Conservation (phyloP, 2,797 vertebrate species). For the Sebastes kiyomatsui region DNA sequence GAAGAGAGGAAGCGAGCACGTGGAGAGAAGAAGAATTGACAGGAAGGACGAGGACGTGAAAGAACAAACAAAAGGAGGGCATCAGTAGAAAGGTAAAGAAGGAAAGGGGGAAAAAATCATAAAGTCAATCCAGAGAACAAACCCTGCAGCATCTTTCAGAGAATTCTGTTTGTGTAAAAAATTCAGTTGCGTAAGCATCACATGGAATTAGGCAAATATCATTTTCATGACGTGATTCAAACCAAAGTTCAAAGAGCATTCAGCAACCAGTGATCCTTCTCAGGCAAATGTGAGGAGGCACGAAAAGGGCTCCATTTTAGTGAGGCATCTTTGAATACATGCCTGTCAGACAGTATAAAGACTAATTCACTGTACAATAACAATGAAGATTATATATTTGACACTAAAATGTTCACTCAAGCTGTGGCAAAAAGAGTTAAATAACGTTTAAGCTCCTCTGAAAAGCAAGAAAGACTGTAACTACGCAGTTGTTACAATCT, state of each 20-base stretch:
- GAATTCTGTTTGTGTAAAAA: slow-evolving; percentile 16
- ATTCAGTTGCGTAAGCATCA: slow-evolving; percentile 57
- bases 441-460: slow-evolving; percentile 24
- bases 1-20: slow-evolving; percentile 6
- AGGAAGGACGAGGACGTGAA: slow-evolving; percentile 19
- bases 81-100: slow-evolving; percentile 56
- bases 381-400: not conserved
- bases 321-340: slow-evolving; percentile 80
- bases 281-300: slow-evolving; percentile 82
- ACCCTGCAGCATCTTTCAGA: slow-evolving; percentile 19
- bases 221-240: slow-evolving; percentile 78
- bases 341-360: slow-evolving; percentile 69
- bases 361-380: slow-evolving; percentile 16
- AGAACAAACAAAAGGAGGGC: slow-evolving; percentile 50
- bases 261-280: slow-evolving; percentile 85
- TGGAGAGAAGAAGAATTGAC: slow-evolving; percentile 26
- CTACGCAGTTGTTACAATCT: not conserved
- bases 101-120: slow-evolving; percentile 19
- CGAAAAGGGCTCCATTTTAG: slow-evolving; percentile 78
- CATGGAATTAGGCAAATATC: slow-evolving; percentile 68
- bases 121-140: slow-evolving; percentile 26
- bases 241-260: slow-evolving; percentile 82
- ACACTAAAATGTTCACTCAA: slow-evolving; percentile 36
- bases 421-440: slow-evolving; percentile 38
- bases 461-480: slow-evolving; percentile 13